Evolutionary conservation across 2,113 vertebrate genomes (phyloP).

Genomic region (Cavia aperea): DNA sequence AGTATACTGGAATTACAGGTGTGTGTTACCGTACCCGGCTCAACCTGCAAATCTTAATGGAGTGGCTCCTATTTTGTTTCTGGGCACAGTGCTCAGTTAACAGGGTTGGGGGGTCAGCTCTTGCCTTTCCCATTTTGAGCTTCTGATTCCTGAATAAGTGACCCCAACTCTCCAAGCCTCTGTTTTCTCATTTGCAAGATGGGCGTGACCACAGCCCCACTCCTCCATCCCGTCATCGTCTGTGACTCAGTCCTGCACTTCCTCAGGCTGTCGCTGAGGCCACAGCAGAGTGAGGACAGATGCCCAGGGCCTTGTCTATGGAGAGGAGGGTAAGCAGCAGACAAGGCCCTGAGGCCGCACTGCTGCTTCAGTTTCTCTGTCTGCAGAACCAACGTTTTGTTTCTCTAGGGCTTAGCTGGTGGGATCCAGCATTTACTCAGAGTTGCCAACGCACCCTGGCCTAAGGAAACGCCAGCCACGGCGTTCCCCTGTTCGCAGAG

Average conservation of each 20-base stretch:
- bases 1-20: background rate
- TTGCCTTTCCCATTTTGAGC: background rate
- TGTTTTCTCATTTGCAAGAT: background rate
- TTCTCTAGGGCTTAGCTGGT: background rate
- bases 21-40: accelerated
- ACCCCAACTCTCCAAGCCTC: background rate
- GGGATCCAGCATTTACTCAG: accelerated
- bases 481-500: accelerated
- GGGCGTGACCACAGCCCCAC: background rate
- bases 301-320: accelerated
- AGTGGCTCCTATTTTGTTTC: background rate
- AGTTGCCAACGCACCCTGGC: background rate
- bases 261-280: background rate
- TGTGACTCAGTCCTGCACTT: background rate
- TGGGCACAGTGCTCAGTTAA: background rate
- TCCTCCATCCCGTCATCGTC: too few relatives aligned
- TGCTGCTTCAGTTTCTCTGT: background rate
- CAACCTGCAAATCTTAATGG: background rate
- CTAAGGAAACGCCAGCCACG: background rate
- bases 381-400: accelerated
- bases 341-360: background rate
- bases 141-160: background rate
- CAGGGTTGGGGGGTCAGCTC: background rate
- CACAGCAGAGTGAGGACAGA: background rate
- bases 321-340: accelerated